Evolutionary conservation across 2,888 invertebrate genomes (phyloP).

Genomic region (Nemapogon koenigi): DNA sequence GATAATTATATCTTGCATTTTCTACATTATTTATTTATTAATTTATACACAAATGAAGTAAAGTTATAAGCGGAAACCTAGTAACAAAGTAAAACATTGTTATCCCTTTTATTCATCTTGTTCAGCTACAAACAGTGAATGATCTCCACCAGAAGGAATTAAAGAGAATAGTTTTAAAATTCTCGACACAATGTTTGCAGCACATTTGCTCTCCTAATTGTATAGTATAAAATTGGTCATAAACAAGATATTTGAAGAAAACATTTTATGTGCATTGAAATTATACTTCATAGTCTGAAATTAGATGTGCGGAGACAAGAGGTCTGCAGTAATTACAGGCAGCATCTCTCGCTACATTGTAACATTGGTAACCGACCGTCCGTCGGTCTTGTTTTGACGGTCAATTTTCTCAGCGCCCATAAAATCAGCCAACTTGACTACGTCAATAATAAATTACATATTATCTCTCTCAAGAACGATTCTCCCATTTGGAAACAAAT

Average conservation of each 20-base stretch:
- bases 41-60: no score
- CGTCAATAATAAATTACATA: conserved; percentile 45
- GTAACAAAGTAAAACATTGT: no score
- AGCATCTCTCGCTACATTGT: conserved; percentile 29
- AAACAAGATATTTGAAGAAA: conserved; percentile 1
- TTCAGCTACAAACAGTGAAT: no score
- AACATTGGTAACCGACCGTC: conserved; percentile 20
- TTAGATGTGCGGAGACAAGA: conserved; percentile 14
- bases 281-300: conserved; percentile 3
- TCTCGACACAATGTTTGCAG: no score
- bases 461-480: conserved; percentile 33
- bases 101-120: no score
- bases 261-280: conserved; percentile 4
- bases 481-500: conserved; percentile 39
- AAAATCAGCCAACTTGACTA: conserved; percentile 42
- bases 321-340: conserved; percentile 23
- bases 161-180: no score
- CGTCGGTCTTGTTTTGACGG: conserved; percentile 27
- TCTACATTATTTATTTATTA: no score
- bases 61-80: no score
- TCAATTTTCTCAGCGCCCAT: conserved; percentile 39
- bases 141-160: no score
- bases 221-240: not conserved
- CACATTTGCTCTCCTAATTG: not conserved
- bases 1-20: no score